These are phyloP conservation scores for Theropithecus gelada DNA, from an alignment of 2,113 vertebrate species.

Conservation along the genomic window DNA sequence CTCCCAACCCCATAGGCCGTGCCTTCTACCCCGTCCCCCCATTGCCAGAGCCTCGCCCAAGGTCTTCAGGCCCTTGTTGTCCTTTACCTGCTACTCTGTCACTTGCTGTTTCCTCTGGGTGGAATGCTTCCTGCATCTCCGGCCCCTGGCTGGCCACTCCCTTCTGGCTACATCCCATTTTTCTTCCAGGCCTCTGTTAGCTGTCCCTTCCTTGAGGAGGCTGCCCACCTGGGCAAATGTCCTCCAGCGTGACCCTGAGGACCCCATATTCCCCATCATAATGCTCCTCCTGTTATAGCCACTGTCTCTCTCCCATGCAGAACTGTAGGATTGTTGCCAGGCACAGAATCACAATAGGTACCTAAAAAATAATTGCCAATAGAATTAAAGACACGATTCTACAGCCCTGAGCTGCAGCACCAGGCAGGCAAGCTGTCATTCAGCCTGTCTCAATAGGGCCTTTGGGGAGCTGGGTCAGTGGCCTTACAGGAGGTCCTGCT, in stretches of 20 bases:
- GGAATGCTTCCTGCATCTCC: accelerated
- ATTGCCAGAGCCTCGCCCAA: neutral
- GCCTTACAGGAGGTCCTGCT: neutral
- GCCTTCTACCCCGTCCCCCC: neutral
- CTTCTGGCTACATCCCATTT: accelerated
- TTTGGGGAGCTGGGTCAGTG: accelerated
- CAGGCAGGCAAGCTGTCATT: too few relatives aligned
- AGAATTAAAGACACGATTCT: neutral
- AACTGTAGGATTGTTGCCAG: neutral
- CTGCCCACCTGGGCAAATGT: accelerated
- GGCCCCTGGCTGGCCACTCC: neutral
- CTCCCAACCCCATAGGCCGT: accelerated
- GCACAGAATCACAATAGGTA: accelerated
- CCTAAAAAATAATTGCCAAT: too few relatives aligned
- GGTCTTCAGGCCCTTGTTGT: neutral
- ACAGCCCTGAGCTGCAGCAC: neutral
- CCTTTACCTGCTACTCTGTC: neutral
- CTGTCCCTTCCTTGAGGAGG: neutral
- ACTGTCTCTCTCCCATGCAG: neutral
- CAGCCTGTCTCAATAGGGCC: neutral
- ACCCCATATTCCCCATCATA: accelerated
- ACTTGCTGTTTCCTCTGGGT: accelerated
- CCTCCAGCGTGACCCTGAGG: neutral
- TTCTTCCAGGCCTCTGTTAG: neutral
- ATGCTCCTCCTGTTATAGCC: accelerated